phyloP scores from a whole-genome alignment of 2,113 vertebrate species.

The Odontesthes bonariensis region DNA sequence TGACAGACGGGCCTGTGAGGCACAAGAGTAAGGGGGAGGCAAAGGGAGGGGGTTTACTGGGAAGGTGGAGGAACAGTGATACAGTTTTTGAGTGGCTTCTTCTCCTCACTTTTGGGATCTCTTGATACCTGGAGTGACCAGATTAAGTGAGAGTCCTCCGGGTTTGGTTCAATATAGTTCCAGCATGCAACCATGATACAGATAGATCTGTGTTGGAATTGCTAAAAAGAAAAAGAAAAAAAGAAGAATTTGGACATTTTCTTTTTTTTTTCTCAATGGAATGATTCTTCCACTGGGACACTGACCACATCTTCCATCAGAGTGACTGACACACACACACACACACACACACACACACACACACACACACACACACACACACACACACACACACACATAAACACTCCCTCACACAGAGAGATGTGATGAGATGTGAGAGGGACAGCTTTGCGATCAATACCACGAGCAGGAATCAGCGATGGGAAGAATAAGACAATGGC shows the following conservation, averaged over 20 bases:
- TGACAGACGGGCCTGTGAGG: conserved; percentile 86
- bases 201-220: conserved; percentile 36
- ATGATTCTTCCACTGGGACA: conserved; percentile 47
- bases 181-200: neutral
- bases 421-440: conserved; percentile 82
- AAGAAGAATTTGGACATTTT: conserved; percentile 28
- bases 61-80: conserved; percentile 50
- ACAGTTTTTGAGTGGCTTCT: conserved; percentile 66
- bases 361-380: conserved; percentile 44
- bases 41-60: conserved; percentile 6
- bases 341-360: conserved; percentile 25
- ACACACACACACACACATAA: conserved; percentile 51
- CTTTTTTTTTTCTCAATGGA: conserved; percentile 34
- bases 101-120: conserved; percentile 66
- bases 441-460: conserved; percentile 85
- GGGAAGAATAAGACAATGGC: conserved; percentile 89
- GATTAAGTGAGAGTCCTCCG: conserved; percentile 55
- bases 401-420: conserved; percentile 52
- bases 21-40: conserved; percentile 33
- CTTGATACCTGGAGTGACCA: conserved; percentile 57
- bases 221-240: conserved; percentile 9
- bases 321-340: conserved; percentile 49
- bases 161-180: conserved; percentile 43
- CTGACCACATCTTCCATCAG: conserved; percentile 63
- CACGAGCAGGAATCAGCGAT: conserved; percentile 86